Evolutionary conservation across 1,140 invertebrate species (phyloP).

Genomic region (Drosophila eugracilis): DNA sequence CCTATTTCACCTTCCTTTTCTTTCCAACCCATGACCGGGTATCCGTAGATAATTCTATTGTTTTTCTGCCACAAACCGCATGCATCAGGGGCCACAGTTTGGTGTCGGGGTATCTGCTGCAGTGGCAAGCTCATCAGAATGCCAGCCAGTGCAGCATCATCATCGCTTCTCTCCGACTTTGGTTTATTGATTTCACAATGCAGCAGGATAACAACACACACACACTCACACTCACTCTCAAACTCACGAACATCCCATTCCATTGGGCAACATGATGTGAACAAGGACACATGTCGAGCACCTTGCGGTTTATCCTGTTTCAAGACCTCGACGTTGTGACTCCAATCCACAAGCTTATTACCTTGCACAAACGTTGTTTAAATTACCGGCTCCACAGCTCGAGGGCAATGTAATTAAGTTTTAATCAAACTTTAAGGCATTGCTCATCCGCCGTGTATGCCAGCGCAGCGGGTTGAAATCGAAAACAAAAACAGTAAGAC

Average conservation of each 20-base stretch:
- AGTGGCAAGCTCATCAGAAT: conserved; percentile 54
- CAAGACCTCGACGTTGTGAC: conserved; percentile 20
- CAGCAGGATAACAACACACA: conserved; percentile 22
- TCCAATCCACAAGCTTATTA: conserved; percentile 58
- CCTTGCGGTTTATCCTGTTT: conserved; percentile 9
- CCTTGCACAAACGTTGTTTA: conserved; percentile 53
- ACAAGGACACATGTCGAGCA: conserved; percentile 32
- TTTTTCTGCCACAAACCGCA: conserved; percentile 53
- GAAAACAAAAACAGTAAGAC: conserved; percentile 27
- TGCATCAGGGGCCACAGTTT: conserved; percentile 33
- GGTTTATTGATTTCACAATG: conserved; percentile 65
- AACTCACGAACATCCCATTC: not conserved
- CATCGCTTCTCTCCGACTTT: conserved; percentile 52
- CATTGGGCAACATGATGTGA: conserved; percentile 16
- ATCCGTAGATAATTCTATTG: conserved; percentile 48
- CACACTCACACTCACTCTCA: not conserved
- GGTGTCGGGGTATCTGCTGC: conserved; percentile 34
- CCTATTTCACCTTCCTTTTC: not conserved
- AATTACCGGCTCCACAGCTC: conserved; percentile 14
- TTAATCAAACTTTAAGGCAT: conserved; percentile 74
- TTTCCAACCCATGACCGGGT: not conserved
- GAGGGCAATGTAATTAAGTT: conserved; percentile 67
- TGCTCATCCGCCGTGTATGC: conserved; percentile 55
- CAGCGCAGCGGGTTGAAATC: conserved; percentile 33
- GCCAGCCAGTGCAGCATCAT: conserved; percentile 32